Conservation (phyloP, 2,797 vertebrate species). For the Fratercula arctica region DNA sequence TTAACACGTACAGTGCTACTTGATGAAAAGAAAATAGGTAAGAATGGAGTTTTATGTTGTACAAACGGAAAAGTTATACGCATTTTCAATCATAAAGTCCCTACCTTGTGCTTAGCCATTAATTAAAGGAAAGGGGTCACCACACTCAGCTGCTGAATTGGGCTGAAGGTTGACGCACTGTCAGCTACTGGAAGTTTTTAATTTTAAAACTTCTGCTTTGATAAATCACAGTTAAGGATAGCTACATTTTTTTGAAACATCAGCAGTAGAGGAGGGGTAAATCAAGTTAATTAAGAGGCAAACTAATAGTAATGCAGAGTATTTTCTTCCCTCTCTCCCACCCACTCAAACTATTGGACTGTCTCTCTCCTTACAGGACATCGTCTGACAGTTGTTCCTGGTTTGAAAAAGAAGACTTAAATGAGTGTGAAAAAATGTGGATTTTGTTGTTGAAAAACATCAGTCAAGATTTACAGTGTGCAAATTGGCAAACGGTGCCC, state of each 20-base stretch:
- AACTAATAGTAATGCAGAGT: background rate
- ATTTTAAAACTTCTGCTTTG: background rate
- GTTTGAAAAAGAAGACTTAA: constrained; percentile 75
- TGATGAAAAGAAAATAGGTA: background rate
- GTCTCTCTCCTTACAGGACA: constrained; percentile 24
- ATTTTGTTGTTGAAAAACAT: constrained; percentile 66
- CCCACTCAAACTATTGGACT: background rate
- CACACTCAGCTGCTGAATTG: background rate
- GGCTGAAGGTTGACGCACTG: background rate
- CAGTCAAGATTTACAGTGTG: constrained; percentile 33
- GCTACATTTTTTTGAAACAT: background rate
- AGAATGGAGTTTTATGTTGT: background rate
- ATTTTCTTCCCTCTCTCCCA: background rate
- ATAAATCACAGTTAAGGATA: background rate
- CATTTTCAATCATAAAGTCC: background rate
- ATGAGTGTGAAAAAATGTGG: constrained; percentile 77
- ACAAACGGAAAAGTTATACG: background rate
- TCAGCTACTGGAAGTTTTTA: background rate
- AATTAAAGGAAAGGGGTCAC: background rate
- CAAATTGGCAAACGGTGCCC: constrained; percentile 66
- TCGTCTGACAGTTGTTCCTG: constrained; percentile 30
- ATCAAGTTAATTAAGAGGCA: background rate
- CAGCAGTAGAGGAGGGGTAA: background rate
- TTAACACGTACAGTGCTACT: background rate
- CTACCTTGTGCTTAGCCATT: background rate